Base-by-base conservation (phyloP, 2,113 vertebrate genomes). In the Phycodurus eques region DNA sequence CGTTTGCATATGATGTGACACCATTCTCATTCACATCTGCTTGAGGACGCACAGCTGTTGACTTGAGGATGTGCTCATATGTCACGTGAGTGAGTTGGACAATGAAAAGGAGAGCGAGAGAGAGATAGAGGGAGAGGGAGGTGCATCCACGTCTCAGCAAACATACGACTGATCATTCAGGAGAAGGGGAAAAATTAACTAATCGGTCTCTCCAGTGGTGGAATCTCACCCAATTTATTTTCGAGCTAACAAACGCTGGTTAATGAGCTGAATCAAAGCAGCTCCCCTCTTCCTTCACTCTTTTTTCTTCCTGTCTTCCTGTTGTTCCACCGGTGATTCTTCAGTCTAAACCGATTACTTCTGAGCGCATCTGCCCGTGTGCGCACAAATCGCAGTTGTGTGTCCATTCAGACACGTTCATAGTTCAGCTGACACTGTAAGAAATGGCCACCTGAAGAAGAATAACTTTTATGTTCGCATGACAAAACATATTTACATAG, bases 161-260 rank as follows among this genome's bases (percentile, higher is more conserved):
- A 67, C 85, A 76, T 68, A 76, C 65, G 63, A 90, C 80, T 51
- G 84, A 90, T 91, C 84, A 84, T 87, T 84, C 74, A 53, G 78
- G 20, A 71, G 76, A 74, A 53, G 77, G 84, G 86, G 85, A 85
- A 89, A 88, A 88, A 88, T 82, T 88, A 89, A 87, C 87, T 88
- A 90, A 91, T 91, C 88, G 78, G 88, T 78, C 78, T 90, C 88
- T 89, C 83, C 85, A 85, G 80, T 87, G 87, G 77, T 86, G 82
- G 83, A 90, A 90, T 88, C 86, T 88, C 83, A 77, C 81, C 89
- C 92, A 90, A 92, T 92, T 92, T 90, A 91, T 90, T 91, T 91
- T 78, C 77, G 76, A 81, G 86, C 88, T 91, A 92, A 92, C 88
- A 90, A 89, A 87, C 88, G 79, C 85, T 84, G 80, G 86, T 90